Conservation (phyloP, 64 coral and sea anemone genomes). For the Porites australiensis region DNA sequence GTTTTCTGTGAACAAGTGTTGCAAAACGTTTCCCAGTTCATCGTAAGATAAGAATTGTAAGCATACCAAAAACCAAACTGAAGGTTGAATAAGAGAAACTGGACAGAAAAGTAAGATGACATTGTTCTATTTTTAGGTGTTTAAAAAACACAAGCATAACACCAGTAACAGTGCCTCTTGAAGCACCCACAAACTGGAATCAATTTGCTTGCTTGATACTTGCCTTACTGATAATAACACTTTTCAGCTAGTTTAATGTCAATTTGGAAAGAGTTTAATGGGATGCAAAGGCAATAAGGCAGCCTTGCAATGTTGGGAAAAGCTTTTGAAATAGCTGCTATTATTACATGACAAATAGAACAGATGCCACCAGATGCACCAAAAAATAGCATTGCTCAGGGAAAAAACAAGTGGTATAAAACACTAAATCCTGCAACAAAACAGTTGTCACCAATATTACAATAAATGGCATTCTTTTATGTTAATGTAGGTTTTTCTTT, state of each 20-base stretch:
- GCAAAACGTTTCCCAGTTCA: background rate
- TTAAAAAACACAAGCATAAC: too few relatives aligned
- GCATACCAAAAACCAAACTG: too few relatives aligned
- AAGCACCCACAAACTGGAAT: background rate
- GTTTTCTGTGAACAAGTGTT: background rate
- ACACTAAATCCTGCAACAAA: background rate
- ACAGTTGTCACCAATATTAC: background rate
- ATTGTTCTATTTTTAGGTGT: too few relatives aligned
- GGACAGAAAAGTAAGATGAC: too few relatives aligned
- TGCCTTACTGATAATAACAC: too few relatives aligned
- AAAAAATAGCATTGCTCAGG: background rate
- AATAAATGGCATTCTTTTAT: background rate
- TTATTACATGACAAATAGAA: background rate
- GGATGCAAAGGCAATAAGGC: too few relatives aligned
- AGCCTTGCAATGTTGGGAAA: slow-evolving; percentile 10
- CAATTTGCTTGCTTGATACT: too few relatives aligned
- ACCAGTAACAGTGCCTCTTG: background rate
- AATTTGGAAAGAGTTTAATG: too few relatives aligned
- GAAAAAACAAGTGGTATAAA: slow-evolving; percentile 5
- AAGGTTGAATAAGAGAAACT: too few relatives aligned
- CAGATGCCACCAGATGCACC: background rate
- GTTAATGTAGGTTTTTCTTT: background rate
- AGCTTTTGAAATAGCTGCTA: background rate
- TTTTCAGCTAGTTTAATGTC: too few relatives aligned
- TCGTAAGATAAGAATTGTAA: background rate